Base-by-base conservation (phyloP, 2,888 invertebrate species). In the Bellardia pandia region DNA sequence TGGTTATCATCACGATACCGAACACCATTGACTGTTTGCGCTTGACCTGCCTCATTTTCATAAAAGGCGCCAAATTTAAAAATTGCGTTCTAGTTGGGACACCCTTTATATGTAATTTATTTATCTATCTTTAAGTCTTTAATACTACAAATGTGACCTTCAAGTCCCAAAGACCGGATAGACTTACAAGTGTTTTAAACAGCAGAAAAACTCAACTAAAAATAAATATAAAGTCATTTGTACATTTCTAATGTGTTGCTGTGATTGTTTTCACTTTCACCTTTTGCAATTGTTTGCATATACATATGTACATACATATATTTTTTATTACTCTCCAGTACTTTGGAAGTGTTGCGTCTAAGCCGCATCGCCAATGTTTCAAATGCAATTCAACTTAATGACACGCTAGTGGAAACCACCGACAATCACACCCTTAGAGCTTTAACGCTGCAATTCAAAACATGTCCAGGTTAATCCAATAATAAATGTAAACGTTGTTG, bases 381-480 rank as follows among this genome's bases (percentile, higher is more conserved):
- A 66, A 51, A 40, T 68, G 40, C 48, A 74, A 68, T 68, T 75
- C 48, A 48, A 68, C 51, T 68, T 66, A 80, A 74, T 80, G 80
- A 72, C 74, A 66, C 42, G 48, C 33, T 60, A 64, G 51, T 30
- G 9, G 23, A 56, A 78, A 56, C 14, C 51, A 51, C 23, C 30
- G 23, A 45, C 45, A 48, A 8, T 48, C 13, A 30, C 8, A 48
- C 69, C 69, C 13, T 48, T 56, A 56, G 76, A 30, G 23, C 1
- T 53, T 8, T 62, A n/a, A 2, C 33, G 62, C 62, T 13, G 80
- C 33, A 80, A 33, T 45, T n/a, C 2, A 14, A 23, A 71, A 62
- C 51, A 64, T 76, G 77, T 78, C 48, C 81, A 74, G 69, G 58
- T 82, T 85, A 85, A 85, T 85, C 84, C 85, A 85, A 88, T 88